Conservation (phyloP, 2,113 vertebrate species). For the Catharus minimus region DNA sequence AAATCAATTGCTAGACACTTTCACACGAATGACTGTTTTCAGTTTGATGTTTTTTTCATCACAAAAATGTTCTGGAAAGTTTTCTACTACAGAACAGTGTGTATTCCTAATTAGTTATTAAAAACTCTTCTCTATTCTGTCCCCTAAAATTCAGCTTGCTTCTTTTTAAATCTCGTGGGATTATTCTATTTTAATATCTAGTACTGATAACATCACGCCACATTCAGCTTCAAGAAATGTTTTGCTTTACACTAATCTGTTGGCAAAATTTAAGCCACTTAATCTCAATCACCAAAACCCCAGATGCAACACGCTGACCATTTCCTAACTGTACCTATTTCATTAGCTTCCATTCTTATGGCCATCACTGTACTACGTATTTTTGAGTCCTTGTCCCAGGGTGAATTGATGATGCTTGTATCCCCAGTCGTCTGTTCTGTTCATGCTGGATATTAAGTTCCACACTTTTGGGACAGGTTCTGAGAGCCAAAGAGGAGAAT, state of each 20-base stretch:
- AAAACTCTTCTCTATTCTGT: background rate
- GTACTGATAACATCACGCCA: background rate
- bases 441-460: background rate
- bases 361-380: background rate
- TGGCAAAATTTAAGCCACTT: background rate
- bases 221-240: background rate
- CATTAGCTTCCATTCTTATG: background rate
- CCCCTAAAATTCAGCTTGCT: background rate
- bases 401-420: background rate
- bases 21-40: background rate
- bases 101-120: background rate
- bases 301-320: background rate
- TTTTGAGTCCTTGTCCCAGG: background rate
- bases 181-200: background rate
- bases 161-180: background rate
- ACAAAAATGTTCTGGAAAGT: background rate
- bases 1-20: background rate
- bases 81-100: background rate
- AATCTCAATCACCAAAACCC: background rate
- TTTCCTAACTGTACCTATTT: background rate
- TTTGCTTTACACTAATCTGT: background rate
- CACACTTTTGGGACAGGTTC: background rate
- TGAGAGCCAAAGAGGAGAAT: rapidly evolving
- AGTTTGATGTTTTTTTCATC: background rate
- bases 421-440: background rate